Base-by-base conservation (phyloP, 2,113 vertebrate genomes). In the Ameiurus melas region DNA sequence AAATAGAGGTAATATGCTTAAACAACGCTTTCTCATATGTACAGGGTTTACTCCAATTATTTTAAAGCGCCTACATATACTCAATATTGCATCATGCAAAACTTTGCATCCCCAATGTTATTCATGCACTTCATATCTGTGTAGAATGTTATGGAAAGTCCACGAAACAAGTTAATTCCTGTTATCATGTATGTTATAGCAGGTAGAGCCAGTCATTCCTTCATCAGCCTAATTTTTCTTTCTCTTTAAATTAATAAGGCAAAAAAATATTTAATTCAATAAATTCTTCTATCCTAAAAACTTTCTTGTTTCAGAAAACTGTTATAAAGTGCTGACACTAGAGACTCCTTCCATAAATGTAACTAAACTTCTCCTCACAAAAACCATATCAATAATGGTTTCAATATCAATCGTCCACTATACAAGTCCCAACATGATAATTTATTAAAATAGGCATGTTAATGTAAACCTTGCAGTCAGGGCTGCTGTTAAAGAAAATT, bases 1-100 rank as follows among this genome's bases (percentile, higher is more conserved):
- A 99, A 88, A 96, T 96, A 22, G 97, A 99, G 96, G 98, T 99
- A 92, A 82, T 89, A 91, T 2, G 2, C 36, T 51, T 53, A 30
- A 19, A 47, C 27, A 20, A 19, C n/a, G 10, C 9, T 30, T 58
- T 22, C 25, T 60, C 33, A 16, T 71, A 30, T 55, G 27, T 82
- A 58, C 47, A 79, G 79, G 27, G 43, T 33, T 78, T 51, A 17
- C 27, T 55, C 12, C 10, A 14, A 7, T 2, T 27, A 12, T 53
- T 71, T 9, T 73, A 73, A 39, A 73, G 36, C 5, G 0, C 68
- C 6, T 36, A 16, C 36, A 13, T 27, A 30, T n/a, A 27, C 25
- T 4, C 12, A 55, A 22, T 30, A 70, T 51, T 16, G 57, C 71
- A 55, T 66, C 3, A 43, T 20, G 39, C 73, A 75, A 22, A 43